A percentile compares a stretch with the other conserved stretches of the same genome.
Evolutionary conservation across 2,113 vertebrate species (phyloP).

Genomic region (Python bivittatus): DNA sequence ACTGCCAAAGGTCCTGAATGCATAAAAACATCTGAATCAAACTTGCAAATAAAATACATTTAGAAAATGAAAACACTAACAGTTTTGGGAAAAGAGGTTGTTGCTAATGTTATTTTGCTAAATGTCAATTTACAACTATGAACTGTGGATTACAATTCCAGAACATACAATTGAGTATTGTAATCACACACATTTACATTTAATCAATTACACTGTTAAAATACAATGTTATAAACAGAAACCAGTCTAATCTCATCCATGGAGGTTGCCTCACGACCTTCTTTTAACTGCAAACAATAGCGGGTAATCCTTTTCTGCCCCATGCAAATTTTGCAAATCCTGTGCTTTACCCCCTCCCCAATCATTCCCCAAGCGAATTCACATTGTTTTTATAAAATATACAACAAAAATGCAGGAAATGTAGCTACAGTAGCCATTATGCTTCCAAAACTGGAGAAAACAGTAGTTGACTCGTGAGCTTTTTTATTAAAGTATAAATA

Average conservation of each 20-base stretch:
- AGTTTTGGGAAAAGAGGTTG: no score
- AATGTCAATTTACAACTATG: neutral
- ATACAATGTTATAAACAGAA: neutral
- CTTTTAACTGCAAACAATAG: neutral
- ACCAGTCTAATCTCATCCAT: neutral
- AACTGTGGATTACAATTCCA: no score
- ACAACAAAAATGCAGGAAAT: neutral
- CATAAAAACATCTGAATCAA: neutral
- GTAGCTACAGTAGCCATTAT: neutral
- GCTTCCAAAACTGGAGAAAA: neutral
- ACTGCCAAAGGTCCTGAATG: neutral
- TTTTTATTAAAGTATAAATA: neutral
- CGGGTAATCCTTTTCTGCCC: neutral
- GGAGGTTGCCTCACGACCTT: neutral
- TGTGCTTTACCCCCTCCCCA: neutral
- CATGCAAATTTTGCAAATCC: neutral
- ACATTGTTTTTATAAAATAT: neutral
- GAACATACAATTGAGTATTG: neutral
- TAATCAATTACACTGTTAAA: neutral
- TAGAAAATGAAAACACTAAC: neutral
- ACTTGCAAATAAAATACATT: neutral
- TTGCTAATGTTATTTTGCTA: neutral
- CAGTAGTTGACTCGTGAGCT: neutral
- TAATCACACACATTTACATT: neutral
- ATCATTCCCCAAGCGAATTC: neutral